Evolutionary conservation across 2,888 invertebrate species (phyloP).

Genomic region (Ligdia adustata): DNA sequence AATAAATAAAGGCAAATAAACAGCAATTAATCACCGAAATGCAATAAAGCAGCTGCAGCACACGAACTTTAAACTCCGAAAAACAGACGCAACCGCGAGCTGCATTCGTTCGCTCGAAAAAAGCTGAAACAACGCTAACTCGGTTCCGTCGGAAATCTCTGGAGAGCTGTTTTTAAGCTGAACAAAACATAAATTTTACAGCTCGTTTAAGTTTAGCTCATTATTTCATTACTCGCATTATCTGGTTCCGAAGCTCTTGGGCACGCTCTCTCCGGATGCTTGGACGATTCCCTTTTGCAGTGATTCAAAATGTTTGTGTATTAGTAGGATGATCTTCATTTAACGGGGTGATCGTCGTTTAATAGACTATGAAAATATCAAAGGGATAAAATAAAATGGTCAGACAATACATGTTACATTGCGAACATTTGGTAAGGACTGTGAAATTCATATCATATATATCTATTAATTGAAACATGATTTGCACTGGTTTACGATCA

Average conservation of each 20-base stretch:
- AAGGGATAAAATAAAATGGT: too few relatives aligned
- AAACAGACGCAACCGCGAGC: slow-evolving; percentile 61
- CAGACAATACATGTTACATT: too few relatives aligned
- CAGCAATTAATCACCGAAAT: slow-evolving; percentile 40
- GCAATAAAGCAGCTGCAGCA: slow-evolving; percentile 22
- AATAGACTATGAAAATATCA: background rate
- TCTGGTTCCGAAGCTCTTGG: slow-evolving; percentile 51
- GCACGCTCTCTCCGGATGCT: slow-evolving; percentile 27
- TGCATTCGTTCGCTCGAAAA: slow-evolving; percentile 65
- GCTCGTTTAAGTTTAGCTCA: slow-evolving; percentile 79
- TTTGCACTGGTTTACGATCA: too few relatives aligned
- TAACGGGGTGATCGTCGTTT: background rate
- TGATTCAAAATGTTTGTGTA: slow-evolving; percentile 29
- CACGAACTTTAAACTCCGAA: slow-evolving; percentile 52
- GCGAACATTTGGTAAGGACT: too few relatives aligned
- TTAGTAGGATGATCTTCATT: background rate
- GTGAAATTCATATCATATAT: too few relatives aligned
- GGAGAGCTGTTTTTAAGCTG: slow-evolving; percentile 77
- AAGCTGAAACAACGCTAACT: slow-evolving; percentile 71
- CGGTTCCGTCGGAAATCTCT: slow-evolving; percentile 59
- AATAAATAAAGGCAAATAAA: slow-evolving; percentile 11
- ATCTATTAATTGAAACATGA: too few relatives aligned
- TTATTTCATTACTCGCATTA: slow-evolving; percentile 76
- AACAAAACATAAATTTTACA: slow-evolving; percentile 79
- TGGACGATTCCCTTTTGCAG: slow-evolving; percentile 26